Conservation (phyloP, 2,113 vertebrate species). For the Parus major region DNA sequence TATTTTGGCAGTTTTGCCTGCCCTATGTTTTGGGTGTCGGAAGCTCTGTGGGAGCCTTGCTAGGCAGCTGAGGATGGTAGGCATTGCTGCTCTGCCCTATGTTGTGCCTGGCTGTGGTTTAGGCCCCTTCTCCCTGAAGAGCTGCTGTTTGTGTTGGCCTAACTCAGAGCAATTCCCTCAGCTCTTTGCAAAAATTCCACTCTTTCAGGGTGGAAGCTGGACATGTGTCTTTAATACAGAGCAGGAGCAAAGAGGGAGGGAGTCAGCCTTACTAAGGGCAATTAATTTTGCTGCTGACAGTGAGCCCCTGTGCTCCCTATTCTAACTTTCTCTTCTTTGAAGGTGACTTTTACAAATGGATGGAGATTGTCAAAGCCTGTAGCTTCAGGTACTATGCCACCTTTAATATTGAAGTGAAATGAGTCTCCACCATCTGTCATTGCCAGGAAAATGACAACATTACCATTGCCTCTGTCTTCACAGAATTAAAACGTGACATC, state of each 20-base stretch:
- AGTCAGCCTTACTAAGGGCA: not conserved
- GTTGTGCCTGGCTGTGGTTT: not conserved
- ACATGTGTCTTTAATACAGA: not conserved
- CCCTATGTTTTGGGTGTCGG: not conserved
- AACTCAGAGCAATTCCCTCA: not conserved
- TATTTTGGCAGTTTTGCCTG: not conserved
- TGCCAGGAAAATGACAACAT: not conserved
- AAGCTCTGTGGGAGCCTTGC: not conserved
- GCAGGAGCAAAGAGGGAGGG: not conserved
- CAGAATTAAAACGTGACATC: not conserved
- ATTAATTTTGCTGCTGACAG: not conserved
- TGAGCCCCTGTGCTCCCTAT: not conserved
- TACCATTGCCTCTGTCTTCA: not conserved
- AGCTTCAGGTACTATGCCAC: not conserved
- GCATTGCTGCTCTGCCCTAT: not conserved
- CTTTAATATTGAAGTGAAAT: not conserved
- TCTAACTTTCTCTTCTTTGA: not conserved
- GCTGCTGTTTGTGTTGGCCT: not conserved
- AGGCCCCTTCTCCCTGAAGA: not conserved
- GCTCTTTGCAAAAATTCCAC: not conserved
- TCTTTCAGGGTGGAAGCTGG: not conserved
- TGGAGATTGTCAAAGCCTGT: not conserved
- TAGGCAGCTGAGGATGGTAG: not conserved
- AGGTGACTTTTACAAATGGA: not conserved
- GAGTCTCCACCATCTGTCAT: not conserved